These are phyloP conservation scores for Vandiemenella viatica DNA, from an alignment of 2,888 invertebrate genomes.

Conservation along the genomic window DNA sequence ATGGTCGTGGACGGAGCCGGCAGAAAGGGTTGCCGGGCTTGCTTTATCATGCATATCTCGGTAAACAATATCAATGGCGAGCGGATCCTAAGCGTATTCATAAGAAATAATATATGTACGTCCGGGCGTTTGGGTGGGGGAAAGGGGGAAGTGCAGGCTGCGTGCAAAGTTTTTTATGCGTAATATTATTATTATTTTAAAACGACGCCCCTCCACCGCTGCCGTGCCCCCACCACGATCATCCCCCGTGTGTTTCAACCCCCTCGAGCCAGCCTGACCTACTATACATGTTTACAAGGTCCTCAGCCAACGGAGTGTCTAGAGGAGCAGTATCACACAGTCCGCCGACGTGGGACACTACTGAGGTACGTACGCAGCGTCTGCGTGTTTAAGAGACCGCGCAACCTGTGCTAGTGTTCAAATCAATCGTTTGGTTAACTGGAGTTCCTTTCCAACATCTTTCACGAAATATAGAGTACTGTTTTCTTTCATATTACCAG, in stretches of 20 bases:
- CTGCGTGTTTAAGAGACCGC: no score
- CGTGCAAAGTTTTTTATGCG: neutral
- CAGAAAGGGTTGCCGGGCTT: neutral
- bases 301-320: no score
- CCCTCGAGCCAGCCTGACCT: neutral
- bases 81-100: neutral
- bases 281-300: neutral
- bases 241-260: neutral
- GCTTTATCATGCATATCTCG: neutral
- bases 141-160: neutral
- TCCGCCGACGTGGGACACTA: no score
- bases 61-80: neutral
- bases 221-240: neutral
- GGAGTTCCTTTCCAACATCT: no score
- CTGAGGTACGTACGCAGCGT: no score
- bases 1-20: conserved; percentile 23
- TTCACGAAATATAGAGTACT: no score
- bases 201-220: neutral
- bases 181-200: neutral
- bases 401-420: no score
- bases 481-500: no score
- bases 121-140: neutral
- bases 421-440: no score
- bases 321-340: no score
- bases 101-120: neutral